Base-by-base conservation (phyloP, 2,113 vertebrate species). In the Lophura nycthemera region DNA sequence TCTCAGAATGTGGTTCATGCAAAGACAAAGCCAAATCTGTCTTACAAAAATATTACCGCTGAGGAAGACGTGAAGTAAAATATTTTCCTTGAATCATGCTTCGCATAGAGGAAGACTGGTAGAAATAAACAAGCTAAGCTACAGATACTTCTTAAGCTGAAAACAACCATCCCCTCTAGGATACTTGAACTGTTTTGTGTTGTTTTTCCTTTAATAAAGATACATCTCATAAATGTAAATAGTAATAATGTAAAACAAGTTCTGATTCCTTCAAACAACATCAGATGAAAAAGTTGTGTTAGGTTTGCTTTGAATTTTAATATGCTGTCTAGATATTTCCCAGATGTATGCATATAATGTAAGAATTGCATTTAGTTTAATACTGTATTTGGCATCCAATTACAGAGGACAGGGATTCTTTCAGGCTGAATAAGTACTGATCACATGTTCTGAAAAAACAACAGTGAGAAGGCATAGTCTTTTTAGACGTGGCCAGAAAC, bases 401-500 rank as follows among this genome's bases (percentile, higher is more conserved):
- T 90, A 78, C 34, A 91, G 75, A 93, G 96, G 86, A 81, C 52
- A 83, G 65, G 32, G 63, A 89, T 29, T 82, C 81, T 96, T 92
- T 92, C 93, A 97, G 83, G 63, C 64, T 83, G 24, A 61, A 75
- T 90, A 92, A 94, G 95, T 93, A 95, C 19, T 84, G 80, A 88
- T 59, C 76, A 87, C 82, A 89, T 66, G 74, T 94, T 84, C 88
- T 93, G 63, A 59, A 83, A 72, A 90, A 95, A 85, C 60, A 95
- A 65, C 66, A 91, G 71, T 60, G 71, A 93, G 93, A 95, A 93
- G 61, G 52, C 63, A 75, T 34, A 66, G 17, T 81, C 90, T 96
- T 97, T 95, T 91, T 64, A 92, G 97, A 96, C n/a, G 95, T 73
- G 65, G 57, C 77, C 79, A 96, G 88, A 96, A 97, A 94, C 56